Evolutionary conservation across 2,113 vertebrate genomes (phyloP).

Genomic region (Regulus satrapa): DNA sequence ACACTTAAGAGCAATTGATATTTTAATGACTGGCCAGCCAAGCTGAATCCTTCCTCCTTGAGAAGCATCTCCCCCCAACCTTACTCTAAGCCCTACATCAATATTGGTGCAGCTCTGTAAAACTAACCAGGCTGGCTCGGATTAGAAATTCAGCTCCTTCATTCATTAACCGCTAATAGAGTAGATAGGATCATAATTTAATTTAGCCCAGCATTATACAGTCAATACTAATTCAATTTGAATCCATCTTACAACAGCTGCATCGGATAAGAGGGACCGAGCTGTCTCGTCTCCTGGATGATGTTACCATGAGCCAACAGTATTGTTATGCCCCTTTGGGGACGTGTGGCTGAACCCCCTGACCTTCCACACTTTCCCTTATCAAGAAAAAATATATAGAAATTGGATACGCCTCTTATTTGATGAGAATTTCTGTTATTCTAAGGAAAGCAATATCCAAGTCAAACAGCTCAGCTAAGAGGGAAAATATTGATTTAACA

Average conservation of each 20-base stretch:
- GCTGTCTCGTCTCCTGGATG: conserved; percentile 35
- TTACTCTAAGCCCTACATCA: conserved; percentile 30
- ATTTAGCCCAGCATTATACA: conserved; percentile 52
- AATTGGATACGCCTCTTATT: conserved; percentile 11
- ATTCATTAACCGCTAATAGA: conserved; percentile 53
- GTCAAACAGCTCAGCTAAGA: conserved; percentile 41
- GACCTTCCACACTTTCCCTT: conserved; percentile 34
- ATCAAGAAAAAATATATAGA: conserved; percentile 38
- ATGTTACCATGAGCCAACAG: conserved; percentile 51
- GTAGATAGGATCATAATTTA: conserved; percentile 64
- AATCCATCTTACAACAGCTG: conserved; percentile 58
- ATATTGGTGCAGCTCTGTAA: conserved; percentile 32
- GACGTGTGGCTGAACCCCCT: neutral
- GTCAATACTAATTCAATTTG: conserved; percentile 58
- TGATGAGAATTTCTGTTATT: conserved; percentile 39
- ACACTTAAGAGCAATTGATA: conserved; percentile 43
- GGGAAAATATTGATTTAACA: conserved; percentile 42
- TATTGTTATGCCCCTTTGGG: conserved; percentile 46
- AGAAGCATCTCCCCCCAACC: neutral
- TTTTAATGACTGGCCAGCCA: conserved; percentile 20
- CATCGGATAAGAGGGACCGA: conserved; percentile 22
- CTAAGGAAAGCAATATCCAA: conserved; percentile 38
- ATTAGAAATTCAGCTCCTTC: conserved; percentile 32
- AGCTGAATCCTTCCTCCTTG: conserved; percentile 33
- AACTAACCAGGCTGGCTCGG: conserved; percentile 39